These are phyloP conservation scores for Allygus modestus DNA, from an alignment of 2,888 invertebrate species.

Conservation along the genomic window DNA sequence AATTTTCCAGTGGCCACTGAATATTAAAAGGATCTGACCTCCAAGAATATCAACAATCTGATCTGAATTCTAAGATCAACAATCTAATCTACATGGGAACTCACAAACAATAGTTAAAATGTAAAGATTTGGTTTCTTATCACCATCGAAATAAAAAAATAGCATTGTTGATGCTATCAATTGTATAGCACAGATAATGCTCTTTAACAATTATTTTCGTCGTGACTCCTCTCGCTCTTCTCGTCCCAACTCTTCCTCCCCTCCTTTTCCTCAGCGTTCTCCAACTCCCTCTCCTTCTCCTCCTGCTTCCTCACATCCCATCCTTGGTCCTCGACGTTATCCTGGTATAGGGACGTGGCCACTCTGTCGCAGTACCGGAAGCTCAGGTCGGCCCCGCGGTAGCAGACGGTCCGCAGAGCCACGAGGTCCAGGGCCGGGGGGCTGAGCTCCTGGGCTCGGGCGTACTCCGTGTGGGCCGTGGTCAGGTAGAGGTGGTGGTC, in stretches of 20 bases:
- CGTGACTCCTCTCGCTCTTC: not conserved
- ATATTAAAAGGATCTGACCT: no score
- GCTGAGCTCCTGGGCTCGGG: slow-evolving; percentile 14
- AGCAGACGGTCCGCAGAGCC: slow-evolving; percentile 25
- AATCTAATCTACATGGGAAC: no score
- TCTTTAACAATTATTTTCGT: not conserved
- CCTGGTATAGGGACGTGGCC: slow-evolving; percentile 7
- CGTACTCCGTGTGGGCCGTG: slow-evolving; percentile 62
- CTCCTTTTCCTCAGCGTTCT: not conserved
- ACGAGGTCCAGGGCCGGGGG: not conserved
- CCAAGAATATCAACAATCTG: no score
- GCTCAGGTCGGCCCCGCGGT: slow-evolving; percentile 29
- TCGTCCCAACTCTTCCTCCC: not conserved
- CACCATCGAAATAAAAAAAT: no score
- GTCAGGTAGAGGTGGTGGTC: slow-evolving; percentile 64
- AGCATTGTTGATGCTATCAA: no score
- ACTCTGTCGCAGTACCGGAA: slow-evolving; percentile 20
- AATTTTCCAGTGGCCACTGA: no score
- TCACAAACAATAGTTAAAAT: no score
- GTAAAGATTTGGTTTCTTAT: no score
- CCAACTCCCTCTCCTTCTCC: not conserved
- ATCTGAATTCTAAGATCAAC: no score
- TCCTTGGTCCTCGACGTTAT: not conserved
- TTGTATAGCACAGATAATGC: no score
- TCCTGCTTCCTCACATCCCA: not conserved